Percentiles rank a stretch among this genome's conserved stretches.
phyloP scores from a whole-genome alignment of 1,140 invertebrate species.

The Aphis craccivora region DNA sequence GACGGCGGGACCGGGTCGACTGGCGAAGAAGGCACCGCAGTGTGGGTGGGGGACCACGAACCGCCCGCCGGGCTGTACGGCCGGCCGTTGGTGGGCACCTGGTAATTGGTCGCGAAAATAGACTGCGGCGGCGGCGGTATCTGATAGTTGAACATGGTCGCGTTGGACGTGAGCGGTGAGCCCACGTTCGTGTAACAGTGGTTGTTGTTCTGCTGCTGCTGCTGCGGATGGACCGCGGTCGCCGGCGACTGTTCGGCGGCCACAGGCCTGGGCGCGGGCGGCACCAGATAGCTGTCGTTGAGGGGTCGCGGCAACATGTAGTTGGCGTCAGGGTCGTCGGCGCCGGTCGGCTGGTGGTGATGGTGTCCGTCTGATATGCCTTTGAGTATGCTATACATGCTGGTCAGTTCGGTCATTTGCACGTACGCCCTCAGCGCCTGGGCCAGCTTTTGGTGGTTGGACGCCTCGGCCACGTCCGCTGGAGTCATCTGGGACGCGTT shows the following conservation, averaged over 20 bases:
- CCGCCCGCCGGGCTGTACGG: constrained; percentile 17
- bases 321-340: constrained; percentile 64
- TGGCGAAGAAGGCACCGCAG: constrained; percentile 34
- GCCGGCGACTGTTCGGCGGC: constrained; percentile 5
- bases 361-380: constrained; percentile 71
- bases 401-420: constrained; percentile 81
- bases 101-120: constrained; percentile 59
- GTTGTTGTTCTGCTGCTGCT: not conserved
- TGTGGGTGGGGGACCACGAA: not conserved
- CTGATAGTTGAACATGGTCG: constrained; percentile 65
- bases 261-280: constrained; percentile 67
- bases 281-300: constrained; percentile 67
- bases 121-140: constrained; percentile 65
- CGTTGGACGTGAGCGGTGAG: constrained; percentile 59
- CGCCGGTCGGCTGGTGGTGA: not conserved
- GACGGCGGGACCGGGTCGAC: not conserved
- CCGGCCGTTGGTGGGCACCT: constrained; percentile 50
- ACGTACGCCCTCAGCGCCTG: constrained; percentile 78
- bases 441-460: constrained; percentile 74
- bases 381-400: constrained; percentile 83
- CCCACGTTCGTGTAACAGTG: constrained; percentile 58
- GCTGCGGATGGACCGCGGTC: not conserved
- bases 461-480: constrained; percentile 78
- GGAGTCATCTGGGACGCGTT: constrained; percentile 82
- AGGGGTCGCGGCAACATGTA: constrained; percentile 68